Evolutionary conservation across 2,888 invertebrate genomes (phyloP).

Genomic region (Nemoura dubitans): DNA sequence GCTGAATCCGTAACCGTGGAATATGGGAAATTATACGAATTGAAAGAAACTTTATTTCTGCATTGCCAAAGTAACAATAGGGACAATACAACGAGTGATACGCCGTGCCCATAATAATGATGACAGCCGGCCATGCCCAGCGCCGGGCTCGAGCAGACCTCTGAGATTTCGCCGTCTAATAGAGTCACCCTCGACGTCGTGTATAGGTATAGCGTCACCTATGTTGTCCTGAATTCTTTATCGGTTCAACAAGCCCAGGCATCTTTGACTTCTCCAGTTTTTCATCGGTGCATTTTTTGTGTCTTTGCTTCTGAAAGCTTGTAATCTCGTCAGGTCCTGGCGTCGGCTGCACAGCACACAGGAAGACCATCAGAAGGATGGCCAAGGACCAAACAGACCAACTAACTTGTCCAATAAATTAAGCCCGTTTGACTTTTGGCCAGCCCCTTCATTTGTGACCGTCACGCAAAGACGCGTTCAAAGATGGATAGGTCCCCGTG

Average conservation of each 20-base stretch:
- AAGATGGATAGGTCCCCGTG: slow-evolving; percentile 39
- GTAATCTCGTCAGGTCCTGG: slow-evolving; percentile 38
- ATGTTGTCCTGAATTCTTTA: slow-evolving; percentile 19
- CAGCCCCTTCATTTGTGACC: slow-evolving; percentile 50
- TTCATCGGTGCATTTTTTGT: slow-evolving; percentile 26
- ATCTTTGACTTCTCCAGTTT: slow-evolving; percentile 28
- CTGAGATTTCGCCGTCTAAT: slow-evolving; percentile 13
- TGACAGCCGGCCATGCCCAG: not conserved
- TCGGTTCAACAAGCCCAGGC: slow-evolving; percentile 14
- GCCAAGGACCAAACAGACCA: slow-evolving; percentile 35
- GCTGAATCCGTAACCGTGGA: slow-evolving; percentile 54
- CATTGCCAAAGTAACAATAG: not conserved
- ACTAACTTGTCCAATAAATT: slow-evolving; percentile 50
- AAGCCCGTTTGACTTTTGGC: slow-evolving; percentile 49
- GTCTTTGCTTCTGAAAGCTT: slow-evolving; percentile 10
- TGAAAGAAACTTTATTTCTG: slow-evolving; percentile 34
- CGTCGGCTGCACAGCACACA: slow-evolving; percentile 35
- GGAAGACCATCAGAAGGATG: slow-evolving; percentile 38
- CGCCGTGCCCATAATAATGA: slow-evolving; percentile 25
- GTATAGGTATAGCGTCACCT: not conserved
- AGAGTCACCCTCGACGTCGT: slow-evolving; percentile 27
- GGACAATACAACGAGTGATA: slow-evolving; percentile 18
- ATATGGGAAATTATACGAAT: slow-evolving; percentile 38
- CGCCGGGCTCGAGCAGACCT: not conserved
- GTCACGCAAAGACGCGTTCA: slow-evolving; percentile 47